These are phyloP conservation scores for Drosophila kohkoa DNA, from an alignment of 1,140 invertebrate genomes.

Conservation along the genomic window DNA sequence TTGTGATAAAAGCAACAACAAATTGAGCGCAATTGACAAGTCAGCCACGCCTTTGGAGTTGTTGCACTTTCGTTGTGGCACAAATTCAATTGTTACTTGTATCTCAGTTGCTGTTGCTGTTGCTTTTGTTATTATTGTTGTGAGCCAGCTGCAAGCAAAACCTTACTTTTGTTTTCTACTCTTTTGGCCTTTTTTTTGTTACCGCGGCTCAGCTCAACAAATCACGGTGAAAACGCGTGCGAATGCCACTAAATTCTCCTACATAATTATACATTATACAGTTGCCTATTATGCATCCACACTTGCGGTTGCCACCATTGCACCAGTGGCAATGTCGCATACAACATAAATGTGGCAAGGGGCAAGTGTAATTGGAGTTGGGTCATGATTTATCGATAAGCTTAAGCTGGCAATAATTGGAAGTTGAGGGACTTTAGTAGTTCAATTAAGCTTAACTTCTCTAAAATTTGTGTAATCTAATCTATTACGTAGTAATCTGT, in stretches of 20 bases:
- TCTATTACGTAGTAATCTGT: too few species aligned
- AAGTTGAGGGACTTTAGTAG: too few species aligned
- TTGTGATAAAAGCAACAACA: neutral
- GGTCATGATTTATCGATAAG: neutral
- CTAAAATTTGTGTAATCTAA: too few species aligned
- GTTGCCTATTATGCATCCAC: slow-evolving; percentile 25
- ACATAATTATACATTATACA: slow-evolving; percentile 34
- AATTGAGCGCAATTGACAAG: slow-evolving; percentile 16
- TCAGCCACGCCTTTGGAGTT: slow-evolving; percentile 12
- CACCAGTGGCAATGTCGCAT: neutral
- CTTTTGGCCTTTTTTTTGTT: slow-evolving; percentile 17
- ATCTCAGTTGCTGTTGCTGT: neutral
- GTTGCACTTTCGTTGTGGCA: slow-evolving; percentile 28
- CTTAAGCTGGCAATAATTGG: too few species aligned
- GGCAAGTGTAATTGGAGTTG: neutral
- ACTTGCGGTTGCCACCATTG: slow-evolving; percentile 13
- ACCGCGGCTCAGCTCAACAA: slow-evolving; percentile 14
- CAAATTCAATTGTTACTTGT: slow-evolving; percentile 38
- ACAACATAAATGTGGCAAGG: neutral
- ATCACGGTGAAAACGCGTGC: slow-evolving; percentile 42
- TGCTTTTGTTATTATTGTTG: slow-evolving; percentile 24
- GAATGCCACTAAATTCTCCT: slow-evolving; percentile 52
- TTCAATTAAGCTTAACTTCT: too few species aligned
- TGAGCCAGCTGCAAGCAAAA: slow-evolving; percentile 19
- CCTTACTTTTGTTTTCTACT: slow-evolving; percentile 23